Evolutionary conservation across 2,888 invertebrate species (phyloP), one percentile per base, ranked within the genome.

Genomic region (Temnothorax unifasciatus): DNA sequence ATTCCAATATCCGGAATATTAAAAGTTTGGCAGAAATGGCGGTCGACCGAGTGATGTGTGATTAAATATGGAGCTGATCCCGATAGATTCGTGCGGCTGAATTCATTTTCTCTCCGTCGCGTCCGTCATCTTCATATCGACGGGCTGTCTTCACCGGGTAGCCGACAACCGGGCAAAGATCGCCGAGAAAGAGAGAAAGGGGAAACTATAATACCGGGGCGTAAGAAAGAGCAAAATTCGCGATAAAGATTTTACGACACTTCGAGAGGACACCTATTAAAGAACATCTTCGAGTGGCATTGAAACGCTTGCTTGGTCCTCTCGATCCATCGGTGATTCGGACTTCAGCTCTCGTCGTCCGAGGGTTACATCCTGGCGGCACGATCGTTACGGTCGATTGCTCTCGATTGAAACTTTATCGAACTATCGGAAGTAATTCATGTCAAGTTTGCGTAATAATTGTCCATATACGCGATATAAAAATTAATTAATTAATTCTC

Each of bases 201-300:
- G 11, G 1, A 75, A 66, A 34, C 83, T 41, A n/a, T n/a, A n/a
- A 75, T 47, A 75, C 44, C 15, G 59, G 5, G n/a, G n/a, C 44
- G 54, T 75, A 44, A 81, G 11, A 44, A 47, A 59, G 44, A 38
- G 25, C 84, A 44, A 81, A 79, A 44, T 68, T 85, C 52, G 50
- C 66, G 85, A 84, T 87, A 82, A 86, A 83, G 77, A 90, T 92
- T 93, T 92, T 92, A 92, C 90, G 92, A 91, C 89, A 88, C 91
- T 91, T 91, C 89, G 79, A 92, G 87, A 89, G 89, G 82, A 84
- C 88, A 76, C 59, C 87, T 87, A 91, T 92, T 90, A 89, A 88
- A 89, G 84, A 75, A 83, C 89, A 86, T 83, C 85, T 79, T 88
- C 83, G 74, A 88, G 85, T 75, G 86, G 83, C 73, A 86, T 84